Evolutionary conservation across 2,797 vertebrate genomes (phyloP).

Genomic region (Thunnus albacares): DNA sequence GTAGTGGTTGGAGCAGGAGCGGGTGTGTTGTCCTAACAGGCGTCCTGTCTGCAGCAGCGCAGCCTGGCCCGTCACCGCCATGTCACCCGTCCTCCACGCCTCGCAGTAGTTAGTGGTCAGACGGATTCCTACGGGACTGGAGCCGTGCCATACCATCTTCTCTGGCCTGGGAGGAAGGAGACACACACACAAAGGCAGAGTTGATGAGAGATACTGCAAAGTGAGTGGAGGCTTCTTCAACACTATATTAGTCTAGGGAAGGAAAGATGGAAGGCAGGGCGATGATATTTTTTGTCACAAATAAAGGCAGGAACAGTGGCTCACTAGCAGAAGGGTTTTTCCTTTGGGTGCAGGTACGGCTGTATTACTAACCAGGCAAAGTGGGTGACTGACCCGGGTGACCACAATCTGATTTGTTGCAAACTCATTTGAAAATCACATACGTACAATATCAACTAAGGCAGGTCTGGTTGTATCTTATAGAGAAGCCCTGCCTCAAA

Average conservation of each 20-base stretch:
- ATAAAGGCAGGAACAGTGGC: too few species aligned
- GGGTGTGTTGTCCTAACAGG: conserved; percentile 91
- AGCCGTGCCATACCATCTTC: conserved; percentile 95
- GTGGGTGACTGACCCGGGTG: too few species aligned
- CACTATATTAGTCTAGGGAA: background rate
- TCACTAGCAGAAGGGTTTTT: too few species aligned
- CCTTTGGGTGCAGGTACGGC: too few species aligned
- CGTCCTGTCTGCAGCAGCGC: conserved; percentile 90
- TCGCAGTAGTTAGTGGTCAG: conserved; percentile 93
- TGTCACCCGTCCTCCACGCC: conserved; percentile 90
- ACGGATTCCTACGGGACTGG: conserved; percentile 88
- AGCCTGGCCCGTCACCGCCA: conserved; percentile 90
- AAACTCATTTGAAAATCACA: too few species aligned
- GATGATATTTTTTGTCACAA: background rate
- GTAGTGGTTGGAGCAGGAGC: conserved; percentile 91
- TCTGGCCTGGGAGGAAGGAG: conserved; percentile 87
- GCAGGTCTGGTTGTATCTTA: too few species aligned
- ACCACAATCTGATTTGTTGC: too few species aligned
- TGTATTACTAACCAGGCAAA: too few species aligned
- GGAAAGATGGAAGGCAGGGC: background rate
- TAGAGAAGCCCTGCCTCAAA: too few species aligned
- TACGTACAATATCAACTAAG: too few species aligned
- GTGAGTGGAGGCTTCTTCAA: background rate
- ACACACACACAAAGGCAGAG: background rate
- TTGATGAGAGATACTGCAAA: background rate